Evolutionary conservation across 1,140 invertebrate genomes (phyloP), one percentile per base, ranked within the genome.

Genomic region (Halesus radiatus): DNA sequence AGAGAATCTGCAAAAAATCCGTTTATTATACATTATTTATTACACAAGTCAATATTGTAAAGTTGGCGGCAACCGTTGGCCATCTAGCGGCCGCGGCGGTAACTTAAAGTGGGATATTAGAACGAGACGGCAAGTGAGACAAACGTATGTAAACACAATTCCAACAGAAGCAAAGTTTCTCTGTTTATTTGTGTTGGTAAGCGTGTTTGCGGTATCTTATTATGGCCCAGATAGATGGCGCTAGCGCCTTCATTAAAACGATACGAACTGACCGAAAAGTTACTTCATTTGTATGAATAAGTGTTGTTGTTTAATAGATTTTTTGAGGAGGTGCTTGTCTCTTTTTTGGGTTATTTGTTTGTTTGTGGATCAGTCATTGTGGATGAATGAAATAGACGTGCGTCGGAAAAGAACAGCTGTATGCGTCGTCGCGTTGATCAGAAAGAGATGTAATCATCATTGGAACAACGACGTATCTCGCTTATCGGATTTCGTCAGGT

Each of bases 101-200:
- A 78, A 88, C 81, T 84, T 84, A 73, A 32, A 73, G 62, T 80
- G 88, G 87, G 87, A 88, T 70, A 85, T 84, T 84, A 86, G 88
- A 89, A 84, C 82, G 86, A 86, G 88, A 89, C 74, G 84, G 80
- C 79, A 84, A 86, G 84, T 87, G 23, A 64, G 56, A 77, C 60
- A 77, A 26, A 77, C 70, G 54, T 18, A 70, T 70, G 66, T 70
- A 70, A 70, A 64, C 76, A 66, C 76, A 66, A 50, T 77, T 32
- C 58, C 50, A 56, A 60, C 76, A 70, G 76, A 70, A 78, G 76
- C 76, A 52, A 62, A 70, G 66, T 64, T 78, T 78, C 37, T 70
- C 87, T 89, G 88, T 89, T 89, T 89, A 88, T 89, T 89, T 89
- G 88, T 89, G 88, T 89, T 87, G 88, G 88, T 89, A 89, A 89